Evolutionary conservation across 2,797 vertebrate genomes (phyloP).

Genomic region (Natrix natrix): DNA sequence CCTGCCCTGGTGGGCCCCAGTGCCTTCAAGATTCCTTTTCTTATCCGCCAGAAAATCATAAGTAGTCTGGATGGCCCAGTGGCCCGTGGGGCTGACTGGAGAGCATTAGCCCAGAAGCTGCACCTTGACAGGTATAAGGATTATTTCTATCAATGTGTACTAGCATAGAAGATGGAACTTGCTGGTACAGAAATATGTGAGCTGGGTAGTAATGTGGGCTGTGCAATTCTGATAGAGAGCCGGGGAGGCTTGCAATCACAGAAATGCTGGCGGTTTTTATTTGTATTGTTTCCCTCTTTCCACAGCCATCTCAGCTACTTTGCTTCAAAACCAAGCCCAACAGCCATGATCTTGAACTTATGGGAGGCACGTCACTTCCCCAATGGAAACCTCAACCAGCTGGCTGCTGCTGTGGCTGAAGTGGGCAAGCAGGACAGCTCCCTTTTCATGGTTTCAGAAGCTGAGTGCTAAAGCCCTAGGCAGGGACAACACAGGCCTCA

Average conservation of each 20-base stretch:
- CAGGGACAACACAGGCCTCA: neutral
- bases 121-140: constrained; percentile 89
- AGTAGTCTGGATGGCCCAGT: constrained; percentile 93
- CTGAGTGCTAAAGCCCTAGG: constrained; percentile 82
- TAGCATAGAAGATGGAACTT: neutral
- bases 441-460: constrained; percentile 95
- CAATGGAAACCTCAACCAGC: constrained; percentile 95
- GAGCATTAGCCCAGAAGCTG: constrained; percentile 94
- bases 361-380: constrained; percentile 98
- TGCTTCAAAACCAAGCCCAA: constrained; percentile 94
- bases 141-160: neutral
- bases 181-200: neutral
- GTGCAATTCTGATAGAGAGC: neutral
- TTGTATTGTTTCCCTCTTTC: constrained; percentile 6
- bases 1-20: constrained; percentile 96
- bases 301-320: constrained; percentile 96
- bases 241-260: neutral
- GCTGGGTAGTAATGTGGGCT: neutral
- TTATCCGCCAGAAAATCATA: constrained; percentile 99
- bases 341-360: constrained; percentile 96
- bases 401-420: constrained; percentile 93
- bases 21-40: constrained; percentile 99
- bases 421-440: constrained; percentile 95
- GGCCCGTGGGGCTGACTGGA: constrained; percentile 94
- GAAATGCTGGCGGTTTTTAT: neutral